Percentiles rank a stretch among this genome's conserved stretches.
These are phyloP conservation scores for Mustela lutreola DNA, from an alignment of 2,113 vertebrate genomes.

Conservation along the genomic window DNA sequence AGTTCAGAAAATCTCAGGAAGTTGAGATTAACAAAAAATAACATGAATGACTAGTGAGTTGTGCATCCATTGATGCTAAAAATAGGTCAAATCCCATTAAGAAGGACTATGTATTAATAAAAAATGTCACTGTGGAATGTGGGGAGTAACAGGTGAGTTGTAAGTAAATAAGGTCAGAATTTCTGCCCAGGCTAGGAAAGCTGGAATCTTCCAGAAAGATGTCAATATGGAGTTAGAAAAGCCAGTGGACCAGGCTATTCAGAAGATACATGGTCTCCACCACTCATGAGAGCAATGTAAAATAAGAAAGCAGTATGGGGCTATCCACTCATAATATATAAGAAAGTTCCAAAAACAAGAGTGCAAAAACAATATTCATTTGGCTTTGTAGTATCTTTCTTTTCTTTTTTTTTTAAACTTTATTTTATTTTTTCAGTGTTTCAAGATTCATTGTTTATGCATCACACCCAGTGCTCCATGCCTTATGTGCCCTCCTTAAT, in stretches of 20 bases:
- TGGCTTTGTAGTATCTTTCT: neutral
- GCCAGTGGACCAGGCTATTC: neutral
- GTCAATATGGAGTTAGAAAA: neutral
- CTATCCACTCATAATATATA: neutral
- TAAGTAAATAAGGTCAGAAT: neutral
- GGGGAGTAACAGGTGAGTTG: neutral
- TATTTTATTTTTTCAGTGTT: too few relatives aligned
- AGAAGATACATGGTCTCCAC: neutral
- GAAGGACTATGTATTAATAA: neutral
- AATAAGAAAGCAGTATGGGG: neutral
- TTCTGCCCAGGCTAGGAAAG: neutral
- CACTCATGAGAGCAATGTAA: neutral
- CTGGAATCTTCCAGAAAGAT: neutral
- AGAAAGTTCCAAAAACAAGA: neutral
- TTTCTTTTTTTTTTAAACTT: too few relatives aligned
- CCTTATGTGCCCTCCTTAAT: too few relatives aligned
- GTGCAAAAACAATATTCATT: neutral
- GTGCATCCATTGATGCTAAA: neutral
- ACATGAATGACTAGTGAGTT: neutral
- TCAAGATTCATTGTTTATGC: too few relatives aligned
- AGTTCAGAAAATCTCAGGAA: constrained; percentile 13
- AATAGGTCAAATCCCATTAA: neutral
- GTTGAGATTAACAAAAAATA: neutral
- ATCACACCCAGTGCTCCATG: too few relatives aligned
- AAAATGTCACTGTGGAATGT: neutral